These are phyloP conservation scores for Cynopterus sphinx DNA, from an alignment of 2,797 vertebrate genomes.

Conservation along the genomic window DNA sequence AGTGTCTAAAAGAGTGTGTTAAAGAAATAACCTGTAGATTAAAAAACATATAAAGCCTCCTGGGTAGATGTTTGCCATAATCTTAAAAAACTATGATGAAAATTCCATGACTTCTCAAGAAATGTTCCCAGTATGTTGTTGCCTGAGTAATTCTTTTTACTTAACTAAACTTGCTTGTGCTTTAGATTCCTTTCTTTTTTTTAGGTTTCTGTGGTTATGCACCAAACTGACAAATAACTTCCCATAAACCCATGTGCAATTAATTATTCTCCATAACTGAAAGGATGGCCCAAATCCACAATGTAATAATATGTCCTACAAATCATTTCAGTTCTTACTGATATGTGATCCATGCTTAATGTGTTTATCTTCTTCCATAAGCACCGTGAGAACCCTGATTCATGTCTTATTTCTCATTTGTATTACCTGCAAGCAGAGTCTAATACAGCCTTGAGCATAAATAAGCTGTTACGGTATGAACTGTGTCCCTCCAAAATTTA, in stretches of 20 bases:
- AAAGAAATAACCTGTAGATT: neutral
- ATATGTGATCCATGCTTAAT: neutral
- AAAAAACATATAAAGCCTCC: neutral
- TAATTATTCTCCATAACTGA: neutral
- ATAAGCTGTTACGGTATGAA: neutral
- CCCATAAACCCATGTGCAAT: neutral
- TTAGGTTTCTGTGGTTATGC: neutral
- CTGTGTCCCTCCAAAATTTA: neutral
- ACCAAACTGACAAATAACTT: neutral
- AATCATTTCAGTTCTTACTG: neutral
- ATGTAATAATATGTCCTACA: neutral
- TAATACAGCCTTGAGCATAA: neutral
- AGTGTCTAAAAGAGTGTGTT: neutral
- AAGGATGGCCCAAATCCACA: neutral
- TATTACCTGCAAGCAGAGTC: neutral
- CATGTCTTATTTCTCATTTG: neutral
- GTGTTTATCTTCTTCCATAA: neutral
- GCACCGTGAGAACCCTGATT: neutral
- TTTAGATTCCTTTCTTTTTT: neutral
- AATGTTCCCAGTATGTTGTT: neutral
- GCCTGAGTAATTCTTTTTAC: neutral
- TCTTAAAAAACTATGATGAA: neutral
- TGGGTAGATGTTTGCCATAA: neutral
- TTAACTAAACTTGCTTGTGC: neutral
- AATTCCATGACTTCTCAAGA: neutral